Percentiles rank a stretch among this genome's conserved stretches.
These are phyloP conservation scores for Andrena flavipes DNA, from an alignment of 2,888 invertebrate genomes.

Conservation along the genomic window DNA sequence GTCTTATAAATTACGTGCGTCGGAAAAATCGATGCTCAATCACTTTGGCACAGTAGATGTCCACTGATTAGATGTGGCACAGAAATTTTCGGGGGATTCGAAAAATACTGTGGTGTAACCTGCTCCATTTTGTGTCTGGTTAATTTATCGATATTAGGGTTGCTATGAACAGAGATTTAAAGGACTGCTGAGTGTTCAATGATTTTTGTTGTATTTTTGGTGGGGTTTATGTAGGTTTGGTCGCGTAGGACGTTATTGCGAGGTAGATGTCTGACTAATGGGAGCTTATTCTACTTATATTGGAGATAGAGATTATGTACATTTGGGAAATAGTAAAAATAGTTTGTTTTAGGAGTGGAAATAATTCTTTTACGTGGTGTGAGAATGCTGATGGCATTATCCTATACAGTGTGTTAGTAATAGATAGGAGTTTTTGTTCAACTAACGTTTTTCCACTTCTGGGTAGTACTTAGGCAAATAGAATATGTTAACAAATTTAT, in stretches of 20 bases:
- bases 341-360: background rate
- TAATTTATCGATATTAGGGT: background rate
- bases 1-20: background rate
- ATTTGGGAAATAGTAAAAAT: background rate
- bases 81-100: constrained; percentile 4
- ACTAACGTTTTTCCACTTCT: too few species aligned
- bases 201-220: background rate
- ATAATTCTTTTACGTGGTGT: background rate
- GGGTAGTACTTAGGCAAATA: background rate
- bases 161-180: background rate
- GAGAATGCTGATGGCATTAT: too few species aligned
- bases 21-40: background rate
- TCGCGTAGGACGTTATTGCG: too few species aligned
- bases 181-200: background rate
- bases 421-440: too few species aligned
- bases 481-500: background rate
- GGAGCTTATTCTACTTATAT: background rate
- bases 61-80: background rate
- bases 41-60: background rate
- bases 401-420: too few species aligned
- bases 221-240: background rate
- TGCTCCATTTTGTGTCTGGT: background rate
- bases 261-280: background rate
- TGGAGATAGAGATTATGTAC: background rate
- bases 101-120: background rate